Evolutionary conservation across 2,113 vertebrate genomes (phyloP).

Genomic region (Onychostoma macrolepis): DNA sequence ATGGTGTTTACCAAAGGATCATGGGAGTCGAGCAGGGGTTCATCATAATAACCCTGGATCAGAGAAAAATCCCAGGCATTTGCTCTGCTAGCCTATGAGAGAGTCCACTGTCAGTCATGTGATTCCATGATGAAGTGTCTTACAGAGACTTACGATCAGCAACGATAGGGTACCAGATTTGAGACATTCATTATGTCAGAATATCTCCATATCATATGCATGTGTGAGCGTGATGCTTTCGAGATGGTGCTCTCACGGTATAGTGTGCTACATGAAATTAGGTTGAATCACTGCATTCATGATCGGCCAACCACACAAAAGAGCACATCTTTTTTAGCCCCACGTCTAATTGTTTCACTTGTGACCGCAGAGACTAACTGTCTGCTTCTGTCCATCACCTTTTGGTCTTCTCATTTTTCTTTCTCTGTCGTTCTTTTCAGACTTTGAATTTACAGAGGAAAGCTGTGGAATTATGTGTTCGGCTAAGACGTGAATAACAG

Average conservation of each 20-base stretch:
- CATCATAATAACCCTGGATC: conserved; percentile 69
- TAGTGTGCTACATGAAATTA: conserved; percentile 15
- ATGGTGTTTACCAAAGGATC: conserved; percentile 68
- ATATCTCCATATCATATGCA: conserved; percentile 24
- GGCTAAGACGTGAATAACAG: conserved; percentile 64
- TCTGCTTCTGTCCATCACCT: conserved; percentile 41
- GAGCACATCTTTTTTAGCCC: conserved; percentile 24
- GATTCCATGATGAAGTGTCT: conserved; percentile 21
- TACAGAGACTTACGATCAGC: not conserved
- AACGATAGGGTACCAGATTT: not conserved
- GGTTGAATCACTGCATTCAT: conserved; percentile 20
- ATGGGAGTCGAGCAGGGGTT: conserved; percentile 65
- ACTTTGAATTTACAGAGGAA: conserved; percentile 30
- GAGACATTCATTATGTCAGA: conserved; percentile 8
- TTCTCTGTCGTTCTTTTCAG: not conserved
- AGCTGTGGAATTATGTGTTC: conserved; percentile 41
- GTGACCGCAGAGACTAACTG: conserved; percentile 30
- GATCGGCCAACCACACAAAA: conserved; percentile 43
- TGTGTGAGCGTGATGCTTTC: not conserved
- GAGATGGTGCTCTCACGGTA: conserved; percentile 8
- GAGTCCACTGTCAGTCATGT: not conserved
- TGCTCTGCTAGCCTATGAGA: conserved; percentile 53
- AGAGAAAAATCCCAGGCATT: conserved; percentile 58
- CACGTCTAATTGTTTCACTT: conserved; percentile 51
- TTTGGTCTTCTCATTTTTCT: conserved; percentile 27